These are phyloP conservation scores for Dichetophora obliterata DNA, from an alignment of 2,888 invertebrate genomes.

Conservation along the genomic window DNA sequence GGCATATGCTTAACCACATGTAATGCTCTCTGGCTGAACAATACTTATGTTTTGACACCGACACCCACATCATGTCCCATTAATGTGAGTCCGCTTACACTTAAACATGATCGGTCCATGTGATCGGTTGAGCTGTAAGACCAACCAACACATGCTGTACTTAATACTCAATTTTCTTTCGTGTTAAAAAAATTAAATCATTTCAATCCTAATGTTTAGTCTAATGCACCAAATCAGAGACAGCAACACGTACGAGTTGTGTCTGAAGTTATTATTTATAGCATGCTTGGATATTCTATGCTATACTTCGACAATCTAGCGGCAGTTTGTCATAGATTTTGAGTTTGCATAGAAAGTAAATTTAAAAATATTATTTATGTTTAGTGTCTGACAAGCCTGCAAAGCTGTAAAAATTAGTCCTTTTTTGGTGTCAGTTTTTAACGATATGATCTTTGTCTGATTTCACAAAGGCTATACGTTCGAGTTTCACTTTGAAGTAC, in stretches of 20 bases:
- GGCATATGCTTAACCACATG: constrained; percentile 3
- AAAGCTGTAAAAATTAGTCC: neutral
- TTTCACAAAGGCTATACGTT: too few species aligned
- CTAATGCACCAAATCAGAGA: constrained; percentile 13
- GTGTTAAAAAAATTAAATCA: neutral
- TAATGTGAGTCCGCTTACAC: neutral
- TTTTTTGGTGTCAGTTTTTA: too few species aligned
- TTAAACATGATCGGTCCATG: neutral
- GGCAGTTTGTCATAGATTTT: neutral
- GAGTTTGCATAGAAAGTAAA: neutral
- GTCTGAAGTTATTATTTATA: neutral
- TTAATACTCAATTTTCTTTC: constrained; percentile 10
- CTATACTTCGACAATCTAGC: neutral
- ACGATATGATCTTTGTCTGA: too few species aligned
- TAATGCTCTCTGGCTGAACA: neutral
- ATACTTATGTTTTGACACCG: constrained; percentile 24
- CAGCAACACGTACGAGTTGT: constrained; percentile 19
- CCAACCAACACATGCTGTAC: neutral
- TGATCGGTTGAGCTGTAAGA: neutral
- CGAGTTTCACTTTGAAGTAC: too few species aligned
- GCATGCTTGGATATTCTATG: neutral
- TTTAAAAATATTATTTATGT: constrained; percentile 2
- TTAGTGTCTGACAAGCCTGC: neutral
- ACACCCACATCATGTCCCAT: neutral
- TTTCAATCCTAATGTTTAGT: neutral